Conservation (phyloP, 1,140 invertebrate genomes). For the Popillia japonica region DNA sequence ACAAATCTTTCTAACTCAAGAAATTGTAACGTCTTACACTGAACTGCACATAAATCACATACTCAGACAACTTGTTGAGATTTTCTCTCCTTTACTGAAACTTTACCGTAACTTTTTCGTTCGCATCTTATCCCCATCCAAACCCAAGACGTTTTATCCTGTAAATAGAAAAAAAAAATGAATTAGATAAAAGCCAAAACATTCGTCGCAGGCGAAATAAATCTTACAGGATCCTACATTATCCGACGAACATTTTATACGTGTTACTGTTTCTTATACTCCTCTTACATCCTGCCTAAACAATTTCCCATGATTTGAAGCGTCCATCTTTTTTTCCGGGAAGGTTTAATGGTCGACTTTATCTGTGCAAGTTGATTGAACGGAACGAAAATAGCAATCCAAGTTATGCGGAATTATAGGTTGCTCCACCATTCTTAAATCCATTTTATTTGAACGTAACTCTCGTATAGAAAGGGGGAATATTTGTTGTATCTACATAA, state of each 20-base stretch:
- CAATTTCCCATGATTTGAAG: background rate
- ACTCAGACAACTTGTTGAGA: background rate
- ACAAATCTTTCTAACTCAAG: background rate
- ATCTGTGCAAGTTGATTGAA: background rate
- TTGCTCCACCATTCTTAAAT: no score
- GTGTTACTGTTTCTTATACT: background rate
- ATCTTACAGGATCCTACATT: background rate
- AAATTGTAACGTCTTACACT: background rate
- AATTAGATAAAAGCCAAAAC: constrained; percentile 7
- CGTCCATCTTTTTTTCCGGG: background rate
- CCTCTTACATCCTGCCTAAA: constrained; percentile 12
- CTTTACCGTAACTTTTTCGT: background rate
- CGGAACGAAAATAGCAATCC: no score
- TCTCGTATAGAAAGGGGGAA: no score
- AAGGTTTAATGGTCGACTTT: background rate
- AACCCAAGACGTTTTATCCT: background rate
- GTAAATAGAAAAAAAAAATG: constrained; percentile 10
- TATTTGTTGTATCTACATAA: no score
- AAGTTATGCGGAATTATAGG: no score
- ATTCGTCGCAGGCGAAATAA: background rate
- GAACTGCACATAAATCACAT: constrained; percentile 1
- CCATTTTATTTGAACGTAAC: no score
- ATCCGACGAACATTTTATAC: background rate
- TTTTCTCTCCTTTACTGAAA: background rate
- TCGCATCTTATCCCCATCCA: background rate